phyloP scores from a whole-genome alignment of 2,113 vertebrate genomes.

The Sorex fumeus region DNA sequence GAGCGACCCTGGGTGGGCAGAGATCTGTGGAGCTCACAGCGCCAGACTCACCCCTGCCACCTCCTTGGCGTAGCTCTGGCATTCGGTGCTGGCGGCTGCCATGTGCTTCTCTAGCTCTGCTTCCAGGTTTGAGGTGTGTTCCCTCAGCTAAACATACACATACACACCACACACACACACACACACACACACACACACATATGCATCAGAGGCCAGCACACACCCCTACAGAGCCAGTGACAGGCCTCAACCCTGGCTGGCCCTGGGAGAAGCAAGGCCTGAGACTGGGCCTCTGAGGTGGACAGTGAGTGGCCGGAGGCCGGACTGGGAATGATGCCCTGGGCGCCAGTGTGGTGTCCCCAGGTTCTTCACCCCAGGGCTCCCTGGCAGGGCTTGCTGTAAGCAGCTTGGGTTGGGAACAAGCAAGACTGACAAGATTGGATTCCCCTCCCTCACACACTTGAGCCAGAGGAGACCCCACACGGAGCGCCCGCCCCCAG shows the following conservation, averaged over 20 bases:
- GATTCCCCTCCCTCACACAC: too few species aligned
- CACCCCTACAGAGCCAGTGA: not conserved
- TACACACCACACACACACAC: not conserved
- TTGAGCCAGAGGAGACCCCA: too few species aligned
- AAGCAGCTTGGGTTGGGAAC: too few species aligned
- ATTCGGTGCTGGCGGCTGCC: conserved; percentile 89
- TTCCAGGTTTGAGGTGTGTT: conserved; percentile 93
- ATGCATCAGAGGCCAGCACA: not conserved
- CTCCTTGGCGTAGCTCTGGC: conserved; percentile 91
- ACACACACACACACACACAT: not conserved
- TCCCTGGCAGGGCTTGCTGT: too few species aligned
- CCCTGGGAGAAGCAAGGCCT: not conserved
- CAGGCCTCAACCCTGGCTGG: not conserved
- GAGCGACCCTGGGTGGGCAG: not conserved
- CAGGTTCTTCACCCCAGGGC: not conserved
- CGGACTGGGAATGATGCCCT: not conserved
- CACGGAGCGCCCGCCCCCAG: too few species aligned
- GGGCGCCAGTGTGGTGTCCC: not conserved
- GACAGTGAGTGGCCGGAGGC: not conserved
- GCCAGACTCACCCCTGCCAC: conserved; percentile 89
- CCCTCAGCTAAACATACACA: conserved; percentile 90
- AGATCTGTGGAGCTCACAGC: not conserved
- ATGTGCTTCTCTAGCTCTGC: conserved; percentile 95
- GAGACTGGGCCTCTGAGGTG: not conserved
- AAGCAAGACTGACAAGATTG: too few species aligned